Base-by-base conservation (phyloP, 1,140 invertebrate genomes). In the Aphaenogaster rudis region DNA sequence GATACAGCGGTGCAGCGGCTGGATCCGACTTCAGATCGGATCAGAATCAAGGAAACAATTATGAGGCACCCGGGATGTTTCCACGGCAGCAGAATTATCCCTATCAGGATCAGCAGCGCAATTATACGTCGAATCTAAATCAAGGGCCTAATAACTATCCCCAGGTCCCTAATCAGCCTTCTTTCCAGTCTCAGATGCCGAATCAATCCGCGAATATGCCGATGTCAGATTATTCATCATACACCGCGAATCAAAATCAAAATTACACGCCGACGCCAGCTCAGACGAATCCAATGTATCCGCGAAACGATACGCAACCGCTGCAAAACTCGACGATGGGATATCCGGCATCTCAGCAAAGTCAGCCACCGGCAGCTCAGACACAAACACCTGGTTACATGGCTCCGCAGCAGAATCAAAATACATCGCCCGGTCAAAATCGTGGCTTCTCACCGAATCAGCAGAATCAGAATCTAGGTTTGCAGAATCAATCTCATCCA, bases 51-150 rank as follows among this genome's bases (percentile, higher is more conserved):
- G 79, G 87, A 9, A 91, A 88, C n/a, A 94, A 93, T 89, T 95
- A 94, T 52, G 94, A 94, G 52, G 86, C 91, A 28, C 39, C 92
- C 3, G 92, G 91, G 0, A 92, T 92, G 42, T 95, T 93, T 87
- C 88, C 92, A 5, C 91, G 92, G 28, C 93, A 92, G 36, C 93
- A 92, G 17, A 88, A 88, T 28, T 95, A 95, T 80, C 57, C 91
- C 5, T 95, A 95, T 81, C 93, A 91, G 45, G 94, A 95, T 57
- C 93, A 91, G 36, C 87, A 89, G 36, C 92, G 90, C 36, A 94
- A 93, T 86, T 95, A 94, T 59, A 87, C 91, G 15, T 45, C 91
- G 9, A 93, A 90, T 69, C 9, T 94, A 2, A 94, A 92, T 79
- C 94, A 94, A 82, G 91, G 89, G 21, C 89, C 90, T 66, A 91